A percentile compares a stretch with the other conserved stretches of the same genome.
These are phyloP conservation scores for Periophthalmus modestus DNA, from an alignment of 2,113 vertebrate species.

Conservation along the genomic window DNA sequence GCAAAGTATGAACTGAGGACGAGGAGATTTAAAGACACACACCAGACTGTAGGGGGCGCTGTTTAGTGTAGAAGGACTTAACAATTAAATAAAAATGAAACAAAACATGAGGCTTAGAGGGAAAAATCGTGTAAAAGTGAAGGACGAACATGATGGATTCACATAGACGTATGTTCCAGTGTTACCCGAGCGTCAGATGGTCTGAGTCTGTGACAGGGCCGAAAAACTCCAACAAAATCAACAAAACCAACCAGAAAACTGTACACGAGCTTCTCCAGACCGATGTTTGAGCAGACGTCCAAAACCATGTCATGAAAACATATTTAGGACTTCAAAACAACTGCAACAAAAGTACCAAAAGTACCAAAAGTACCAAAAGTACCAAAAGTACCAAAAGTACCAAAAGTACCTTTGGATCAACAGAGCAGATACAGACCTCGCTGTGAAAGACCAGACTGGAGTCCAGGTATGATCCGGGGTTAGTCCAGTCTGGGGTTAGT, in stretches of 20 bases:
- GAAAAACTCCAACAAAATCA: constrained; percentile 21
- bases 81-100: background rate
- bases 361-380: no score
- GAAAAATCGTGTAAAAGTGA: background rate
- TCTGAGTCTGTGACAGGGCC: constrained; percentile 43
- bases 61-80: background rate
- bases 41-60: background rate
- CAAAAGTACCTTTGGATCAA: background rate
- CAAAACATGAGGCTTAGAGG: background rate
- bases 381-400: no score
- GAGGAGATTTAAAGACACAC: background rate
- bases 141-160: constrained; percentile 73
- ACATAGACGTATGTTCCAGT: constrained; percentile 91
- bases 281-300: constrained; percentile 16
- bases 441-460: background rate
- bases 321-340: constrained; percentile 16
- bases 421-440: background rate
- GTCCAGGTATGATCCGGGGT: background rate
- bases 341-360: background rate
- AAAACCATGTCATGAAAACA: background rate
- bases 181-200: constrained; percentile 79
- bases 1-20: no score
- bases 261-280: constrained; percentile 32
- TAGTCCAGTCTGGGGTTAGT: background rate
- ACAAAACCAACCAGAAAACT: constrained; percentile 25